Percentiles rank a stretch among this genome's conserved stretches.
These are phyloP conservation scores for Callinectes sapidus DNA, from an alignment of 2,888 invertebrate genomes.

Conservation along the genomic window DNA sequence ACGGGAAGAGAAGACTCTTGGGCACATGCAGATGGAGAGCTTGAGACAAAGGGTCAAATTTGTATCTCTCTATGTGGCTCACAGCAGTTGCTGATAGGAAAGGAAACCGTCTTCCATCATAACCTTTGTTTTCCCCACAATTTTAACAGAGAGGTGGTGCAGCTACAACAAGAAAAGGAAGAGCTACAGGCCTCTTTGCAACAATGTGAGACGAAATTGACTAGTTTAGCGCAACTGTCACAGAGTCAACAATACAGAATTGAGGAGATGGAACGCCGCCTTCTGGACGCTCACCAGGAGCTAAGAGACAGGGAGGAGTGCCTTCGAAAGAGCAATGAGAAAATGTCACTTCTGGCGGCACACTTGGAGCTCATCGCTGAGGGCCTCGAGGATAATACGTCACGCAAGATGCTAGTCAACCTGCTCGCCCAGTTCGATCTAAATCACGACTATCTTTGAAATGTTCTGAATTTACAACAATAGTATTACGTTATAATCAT, in stretches of 20 bases:
- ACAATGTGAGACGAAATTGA: background rate
- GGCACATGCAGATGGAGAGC: too few species aligned
- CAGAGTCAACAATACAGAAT: background rate
- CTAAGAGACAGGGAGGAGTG: background rate
- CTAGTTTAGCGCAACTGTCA: background rate
- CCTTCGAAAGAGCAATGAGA: background rate
- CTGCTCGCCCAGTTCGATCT: background rate
- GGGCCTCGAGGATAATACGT: background rate
- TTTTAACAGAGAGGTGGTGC: background rate
- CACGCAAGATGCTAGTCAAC: background rate
- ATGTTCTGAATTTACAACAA: too few species aligned
- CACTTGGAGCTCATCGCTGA: background rate
- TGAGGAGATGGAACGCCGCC: background rate
- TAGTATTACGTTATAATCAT: too few species aligned
- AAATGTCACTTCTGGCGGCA: background rate
- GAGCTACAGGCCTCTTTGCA: background rate
- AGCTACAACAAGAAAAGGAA: background rate
- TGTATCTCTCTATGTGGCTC: too few species aligned
- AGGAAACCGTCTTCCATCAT: too few species aligned
- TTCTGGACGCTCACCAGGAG: background rate
- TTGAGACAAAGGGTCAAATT: too few species aligned
- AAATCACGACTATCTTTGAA: background rate
- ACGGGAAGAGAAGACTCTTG: too few species aligned
- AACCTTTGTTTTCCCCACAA: background rate
- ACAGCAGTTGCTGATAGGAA: too few species aligned